Evolutionary conservation across 2,888 invertebrate genomes (phyloP).

Genomic region (Rhamnusium bicolor): DNA sequence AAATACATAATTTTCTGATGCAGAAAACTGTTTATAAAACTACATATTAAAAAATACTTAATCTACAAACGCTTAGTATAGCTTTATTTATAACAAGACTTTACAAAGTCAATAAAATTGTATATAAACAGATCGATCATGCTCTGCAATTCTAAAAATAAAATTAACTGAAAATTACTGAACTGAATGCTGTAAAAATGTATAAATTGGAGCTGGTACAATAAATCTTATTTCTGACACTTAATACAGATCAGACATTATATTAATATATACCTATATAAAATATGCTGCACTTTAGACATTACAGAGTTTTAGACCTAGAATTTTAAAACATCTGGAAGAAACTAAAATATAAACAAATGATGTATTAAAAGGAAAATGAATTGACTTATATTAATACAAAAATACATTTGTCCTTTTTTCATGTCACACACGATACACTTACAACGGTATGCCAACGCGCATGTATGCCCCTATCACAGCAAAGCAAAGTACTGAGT

Average conservation of each 20-base stretch:
- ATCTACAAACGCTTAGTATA: conserved; percentile 17
- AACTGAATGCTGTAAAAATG: background rate
- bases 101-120: conserved; percentile 13
- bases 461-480: no score
- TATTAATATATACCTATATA: background rate
- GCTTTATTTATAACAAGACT: conserved; percentile 12
- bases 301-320: background rate
- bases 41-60: conserved; percentile 25
- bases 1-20: conserved; percentile 50
- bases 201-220: background rate
- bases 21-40: conserved; percentile 45
- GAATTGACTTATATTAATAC: background rate
- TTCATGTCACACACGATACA: no score
- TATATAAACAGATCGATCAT: background rate
- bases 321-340: background rate
- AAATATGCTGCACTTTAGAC: background rate
- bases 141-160: background rate
- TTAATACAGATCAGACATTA: background rate
- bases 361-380: background rate
- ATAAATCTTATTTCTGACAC: background rate
- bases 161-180: background rate
- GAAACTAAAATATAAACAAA: background rate
- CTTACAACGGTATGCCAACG: no score
- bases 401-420: background rate
- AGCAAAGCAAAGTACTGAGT: no score